These are phyloP conservation scores for Neostethus bicornis DNA, from an alignment of 2,797 vertebrate species.

Conservation along the genomic window DNA sequence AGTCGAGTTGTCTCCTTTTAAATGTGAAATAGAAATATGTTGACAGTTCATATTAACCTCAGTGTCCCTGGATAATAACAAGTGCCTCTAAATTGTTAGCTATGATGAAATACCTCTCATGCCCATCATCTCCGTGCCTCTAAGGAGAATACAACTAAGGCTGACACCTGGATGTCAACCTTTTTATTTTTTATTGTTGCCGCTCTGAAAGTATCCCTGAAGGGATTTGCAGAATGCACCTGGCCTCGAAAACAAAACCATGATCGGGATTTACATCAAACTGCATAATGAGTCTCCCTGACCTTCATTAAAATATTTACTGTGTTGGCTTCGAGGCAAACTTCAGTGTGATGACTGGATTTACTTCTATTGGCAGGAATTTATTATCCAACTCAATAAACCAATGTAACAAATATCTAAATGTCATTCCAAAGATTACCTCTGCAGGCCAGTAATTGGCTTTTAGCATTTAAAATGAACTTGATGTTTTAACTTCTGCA, in stretches of 20 bases:
- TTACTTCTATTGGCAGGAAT: not conserved
- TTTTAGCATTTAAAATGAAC: constrained; percentile 1
- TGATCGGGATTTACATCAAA: constrained; percentile 23
- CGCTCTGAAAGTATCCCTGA: constrained; percentile 34
- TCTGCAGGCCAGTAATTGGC: not conserved
- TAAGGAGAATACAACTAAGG: constrained; percentile 9
- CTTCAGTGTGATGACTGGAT: constrained; percentile 1
- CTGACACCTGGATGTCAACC: constrained; percentile 15
- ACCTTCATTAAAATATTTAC: constrained; percentile 36
- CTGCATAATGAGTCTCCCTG: constrained; percentile 22
- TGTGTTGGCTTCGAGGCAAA: not conserved
- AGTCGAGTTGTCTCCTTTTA: constrained; percentile 7
- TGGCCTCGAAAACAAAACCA: constrained; percentile 30
- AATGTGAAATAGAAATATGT: constrained; percentile 15
- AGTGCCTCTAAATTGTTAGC: constrained; percentile 32
- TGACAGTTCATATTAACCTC: constrained; percentile 30
- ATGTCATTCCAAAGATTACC: not conserved
- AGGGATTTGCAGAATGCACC: constrained; percentile 39
- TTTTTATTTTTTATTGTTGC: constrained; percentile 31
- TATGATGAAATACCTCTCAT: not conserved
- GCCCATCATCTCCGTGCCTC: not conserved
- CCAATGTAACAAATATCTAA: not conserved
- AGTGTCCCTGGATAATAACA: constrained; percentile 10
- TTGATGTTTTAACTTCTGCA: not conserved
- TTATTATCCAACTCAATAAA: constrained; percentile 3